Evolutionary conservation across 1,140 invertebrate species (phyloP), one percentile per base, ranked within the genome.

Genomic region (Steinernema khuongi): DNA sequence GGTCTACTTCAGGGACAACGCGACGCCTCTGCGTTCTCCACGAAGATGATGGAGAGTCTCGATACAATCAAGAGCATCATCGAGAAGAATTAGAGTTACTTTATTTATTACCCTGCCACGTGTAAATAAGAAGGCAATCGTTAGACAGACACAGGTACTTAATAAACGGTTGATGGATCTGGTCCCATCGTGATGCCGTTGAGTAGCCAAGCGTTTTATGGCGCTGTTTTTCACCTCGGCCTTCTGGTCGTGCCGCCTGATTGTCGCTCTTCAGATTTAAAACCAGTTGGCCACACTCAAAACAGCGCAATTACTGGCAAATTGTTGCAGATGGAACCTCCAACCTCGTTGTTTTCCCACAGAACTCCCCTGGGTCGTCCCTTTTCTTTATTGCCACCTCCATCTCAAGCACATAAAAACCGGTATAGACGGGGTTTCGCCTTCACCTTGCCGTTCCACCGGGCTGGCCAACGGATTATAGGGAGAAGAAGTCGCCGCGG

Each of bases 21-120:
- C 1, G 76, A 78, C 26, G 77, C 77, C 1, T 33, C 66, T 11
- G 36, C 74, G 17, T 78, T 78, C 50, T 41, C 76, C n/a, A 22
- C 26, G 19, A 71, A 73, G 2, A 71, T 78, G 68, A 19, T 77
- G 33, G 77, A 76, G n/a, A 77, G 72, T 71, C 68, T 78, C 14
- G 77, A 78, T 30, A 67, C 68, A 30, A 68, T 78, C n/a, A 73
- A 73, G 71, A 17, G 2, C 4, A 30, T 73, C 28, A 44, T 73
- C 70, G 71, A 73, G 66, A 68, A 73, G 68, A 73, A 60, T 4
- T 31, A 71, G 68, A n/a, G 2, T n/a, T 7, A 30, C 28, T 69
- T 22, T 31, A 69, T 69, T n/a, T 41, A 31, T 31, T 69, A 33
- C 31, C 28, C 28, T 41, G n/a, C 11, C 11, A 60, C 50, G 7